These are phyloP conservation scores for Eueides isabella DNA, from an alignment of 1,140 invertebrate species.

Conservation along the genomic window DNA sequence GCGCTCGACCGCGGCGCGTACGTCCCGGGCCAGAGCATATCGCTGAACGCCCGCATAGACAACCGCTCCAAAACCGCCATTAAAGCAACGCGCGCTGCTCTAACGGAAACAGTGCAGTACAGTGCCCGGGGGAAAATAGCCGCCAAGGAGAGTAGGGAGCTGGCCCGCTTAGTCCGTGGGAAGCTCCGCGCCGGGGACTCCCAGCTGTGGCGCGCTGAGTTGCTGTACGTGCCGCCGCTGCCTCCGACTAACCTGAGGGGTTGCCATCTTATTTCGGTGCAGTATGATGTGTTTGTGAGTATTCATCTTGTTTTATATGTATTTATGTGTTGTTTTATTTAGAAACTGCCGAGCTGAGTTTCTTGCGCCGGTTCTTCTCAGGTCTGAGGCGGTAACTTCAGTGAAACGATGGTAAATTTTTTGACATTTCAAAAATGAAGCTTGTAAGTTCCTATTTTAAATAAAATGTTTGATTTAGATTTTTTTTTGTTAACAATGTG, in stretches of 20 bases:
- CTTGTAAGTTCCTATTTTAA: no score
- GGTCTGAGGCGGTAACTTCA: no score
- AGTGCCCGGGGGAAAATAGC: slow-evolving; percentile 92
- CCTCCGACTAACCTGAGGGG: slow-evolving; percentile 97
- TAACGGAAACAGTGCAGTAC: slow-evolving; percentile 96
- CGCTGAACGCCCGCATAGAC: slow-evolving; percentile 91
- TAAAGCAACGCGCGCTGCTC: slow-evolving; percentile 88
- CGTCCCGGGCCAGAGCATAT: slow-evolving; percentile 95
- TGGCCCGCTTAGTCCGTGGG: slow-evolving; percentile 90
- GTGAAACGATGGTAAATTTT: no score
- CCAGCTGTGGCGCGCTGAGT: slow-evolving; percentile 94
- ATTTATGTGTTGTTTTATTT: no score
- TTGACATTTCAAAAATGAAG: no score
- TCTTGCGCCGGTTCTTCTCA: no score
- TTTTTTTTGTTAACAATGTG: no score
- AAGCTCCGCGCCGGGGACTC: slow-evolving; percentile 91
- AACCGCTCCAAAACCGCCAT: slow-evolving; percentile 92
- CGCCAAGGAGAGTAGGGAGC: slow-evolving; percentile 92
- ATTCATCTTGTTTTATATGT: no score
- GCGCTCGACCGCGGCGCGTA: slow-evolving; percentile 95
- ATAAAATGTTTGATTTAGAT: no score
- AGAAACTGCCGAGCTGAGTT: no score
- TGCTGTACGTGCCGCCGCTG: slow-evolving; percentile 95
- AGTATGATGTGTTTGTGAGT: slow-evolving; percentile 97
- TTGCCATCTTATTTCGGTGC: slow-evolving; percentile 96